Evolutionary conservation across 2,888 invertebrate species (phyloP), one percentile per base, ranked within the genome.

Genomic region (Thecophora atra): DNA sequence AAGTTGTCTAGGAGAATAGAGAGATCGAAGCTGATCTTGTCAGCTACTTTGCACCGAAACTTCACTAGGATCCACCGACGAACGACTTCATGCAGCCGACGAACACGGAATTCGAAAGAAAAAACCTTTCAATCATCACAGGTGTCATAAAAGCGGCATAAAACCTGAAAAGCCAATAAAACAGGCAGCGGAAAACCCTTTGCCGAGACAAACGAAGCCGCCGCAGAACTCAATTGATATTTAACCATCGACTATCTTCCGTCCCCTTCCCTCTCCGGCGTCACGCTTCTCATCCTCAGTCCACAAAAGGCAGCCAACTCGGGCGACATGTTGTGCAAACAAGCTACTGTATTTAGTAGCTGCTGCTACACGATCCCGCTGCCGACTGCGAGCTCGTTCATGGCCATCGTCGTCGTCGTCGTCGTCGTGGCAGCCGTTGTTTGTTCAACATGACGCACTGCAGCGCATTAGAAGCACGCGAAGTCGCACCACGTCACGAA

Each of bases 301-400:
- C 51, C 13, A 64, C 47, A 17, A 52, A 66, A 24, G 30, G 63
- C 67, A 19, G 52, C 70, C 63, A 44, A 63, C 13, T 62, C 65
- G 56, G 71, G 83, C 83, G 82, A 84, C 83, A 84, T 83, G 83
- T 83, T 83, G 83, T 83, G 82, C 83, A 83, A 83, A 84, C 84
- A 83, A 81, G 83, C 83, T 84, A 84, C 84, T 77, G 84, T 78
- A 83, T 84, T 81, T 79, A 78, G 63, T 37, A 30, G 54, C n/a
- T 15, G 47, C 47, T n/a, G 6, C 47, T 47, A 47, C 44, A 44
- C 8, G 8, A n/a, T 2, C 47, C 47, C 47, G 47, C 15, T n/a
- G 1, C 17, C 47, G n/a, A 5, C 15, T 44, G 63, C 44, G 71
- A 74, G 11, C 24, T 47, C 47, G 42, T 19, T 54, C 24, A 21